Base-by-base conservation (phyloP, 2,113 vertebrate genomes). In the Nycticebus coucang region DNA sequence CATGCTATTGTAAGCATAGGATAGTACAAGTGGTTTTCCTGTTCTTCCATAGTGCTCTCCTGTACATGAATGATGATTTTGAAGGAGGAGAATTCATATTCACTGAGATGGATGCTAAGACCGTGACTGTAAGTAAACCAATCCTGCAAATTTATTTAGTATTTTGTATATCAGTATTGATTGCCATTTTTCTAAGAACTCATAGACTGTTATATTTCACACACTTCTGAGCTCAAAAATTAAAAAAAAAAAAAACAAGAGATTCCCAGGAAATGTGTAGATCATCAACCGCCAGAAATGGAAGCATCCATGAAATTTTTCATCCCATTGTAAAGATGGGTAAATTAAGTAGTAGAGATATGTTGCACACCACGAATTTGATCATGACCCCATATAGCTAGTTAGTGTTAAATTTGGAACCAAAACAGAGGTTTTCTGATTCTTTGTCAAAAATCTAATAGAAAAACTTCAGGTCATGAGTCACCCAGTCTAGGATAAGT, bases 21-120 rank as follows among this genome's bases (percentile, higher is more conserved):
- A 28, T 4, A 7, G 2, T 10, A 55, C 26, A 60, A 22, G 35
- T 84, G 26, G 0, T 69, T 9, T 91, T 4, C 3, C 64, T 19
- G 79, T 64, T 82, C 19, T 45, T 93, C 35, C 75, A 41, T 9
- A 99, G 99, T 87, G 99, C 99, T 37, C 99, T 99, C 33, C 97
- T 99, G 10, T 99, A 99, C 88, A 99, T 99, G 81, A 99, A 99
- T 1, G 99, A 99, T 1, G 99, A 99, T 97, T 99, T 99, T 41
- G 99, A 99, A 97, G 99, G 99, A 1, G 99, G 99, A 0, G 99
- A 99, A 92, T 99, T 99, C 97, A 99, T 99, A 97, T 99, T 99
- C 97, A 99, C 99, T 0, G 99, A 99, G 98, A 99, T 99, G 99
- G 99, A 99, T 86, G 99, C 99, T 96, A 99, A 99, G 98, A 99